Percentiles rank a stretch among this genome's conserved stretches.
Conservation (phyloP, 2,797 vertebrate genomes). For the Dryobates pubescens region DNA sequence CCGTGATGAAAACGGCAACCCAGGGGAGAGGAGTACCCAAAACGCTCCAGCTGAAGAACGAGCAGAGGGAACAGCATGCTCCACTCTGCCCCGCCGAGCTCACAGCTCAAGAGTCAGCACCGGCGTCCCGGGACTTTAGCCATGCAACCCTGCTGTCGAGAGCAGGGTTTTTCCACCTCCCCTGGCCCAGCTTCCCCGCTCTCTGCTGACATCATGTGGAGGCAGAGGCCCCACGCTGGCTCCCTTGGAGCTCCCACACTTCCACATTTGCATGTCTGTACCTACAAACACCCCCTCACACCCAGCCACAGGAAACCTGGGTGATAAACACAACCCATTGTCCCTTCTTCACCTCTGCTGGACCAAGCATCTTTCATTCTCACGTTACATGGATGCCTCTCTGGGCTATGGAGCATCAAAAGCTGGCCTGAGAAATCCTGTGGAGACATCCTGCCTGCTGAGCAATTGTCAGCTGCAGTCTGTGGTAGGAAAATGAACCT, state of each 20-base stretch:
- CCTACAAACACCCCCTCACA: background rate
- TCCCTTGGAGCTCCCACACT: background rate
- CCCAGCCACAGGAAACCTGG: background rate
- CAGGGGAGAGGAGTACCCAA: background rate
- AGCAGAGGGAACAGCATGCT: background rate
- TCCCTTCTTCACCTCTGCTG: background rate
- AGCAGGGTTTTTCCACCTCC: background rate
- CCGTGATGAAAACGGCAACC: background rate
- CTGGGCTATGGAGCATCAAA: background rate
- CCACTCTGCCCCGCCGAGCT: background rate
- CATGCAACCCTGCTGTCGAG: background rate
- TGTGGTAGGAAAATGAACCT: background rate
- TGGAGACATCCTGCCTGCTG: background rate
- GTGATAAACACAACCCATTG: background rate
- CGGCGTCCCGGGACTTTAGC: background rate
- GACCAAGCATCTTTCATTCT: background rate
- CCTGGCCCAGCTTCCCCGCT: background rate
- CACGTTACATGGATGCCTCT: background rate
- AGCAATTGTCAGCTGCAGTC: background rate
- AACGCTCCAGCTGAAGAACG: background rate
- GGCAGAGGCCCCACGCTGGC: background rate
- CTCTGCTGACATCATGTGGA: slow-evolving; percentile 45
- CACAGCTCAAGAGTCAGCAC: background rate
- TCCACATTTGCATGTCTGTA: background rate
- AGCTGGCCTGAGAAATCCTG: background rate